Conservation (phyloP, 2,113 vertebrate species). For the Mastomys coucha region DNA sequence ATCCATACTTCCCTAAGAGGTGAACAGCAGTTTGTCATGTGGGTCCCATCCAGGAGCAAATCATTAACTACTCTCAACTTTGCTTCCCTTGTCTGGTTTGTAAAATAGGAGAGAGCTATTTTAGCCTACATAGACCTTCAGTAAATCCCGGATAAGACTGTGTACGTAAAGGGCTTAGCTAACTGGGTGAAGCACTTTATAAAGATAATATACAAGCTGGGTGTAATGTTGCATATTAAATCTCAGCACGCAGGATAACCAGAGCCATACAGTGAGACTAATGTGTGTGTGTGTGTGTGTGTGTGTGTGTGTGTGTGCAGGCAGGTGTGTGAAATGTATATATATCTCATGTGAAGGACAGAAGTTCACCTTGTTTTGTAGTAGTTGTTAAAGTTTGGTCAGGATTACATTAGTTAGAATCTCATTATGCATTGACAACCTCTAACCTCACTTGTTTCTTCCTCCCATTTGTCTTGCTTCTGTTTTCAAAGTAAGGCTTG, state of each 20-base stretch:
- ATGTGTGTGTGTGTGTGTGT: background rate
- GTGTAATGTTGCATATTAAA: background rate
- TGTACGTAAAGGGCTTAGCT: background rate
- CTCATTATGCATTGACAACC: background rate
- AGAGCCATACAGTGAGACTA: background rate
- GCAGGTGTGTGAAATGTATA: background rate
- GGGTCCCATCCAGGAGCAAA: background rate
- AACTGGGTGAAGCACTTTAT: background rate
- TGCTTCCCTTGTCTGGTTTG: background rate
- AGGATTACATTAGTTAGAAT: background rate
- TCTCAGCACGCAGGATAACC: background rate
- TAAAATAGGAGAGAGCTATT: background rate
- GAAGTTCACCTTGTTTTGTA: conserved; percentile 3
- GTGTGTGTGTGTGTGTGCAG: background rate
- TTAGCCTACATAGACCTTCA: background rate
- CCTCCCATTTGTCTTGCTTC: background rate
- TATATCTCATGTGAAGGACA: background rate
- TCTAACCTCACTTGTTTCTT: background rate
- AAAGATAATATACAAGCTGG: conserved; percentile 1
- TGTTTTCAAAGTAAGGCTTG: conserved; percentile 13
- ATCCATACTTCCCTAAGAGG: background rate
- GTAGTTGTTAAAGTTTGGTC: background rate
- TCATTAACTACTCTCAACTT: background rate
- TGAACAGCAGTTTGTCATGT: background rate
- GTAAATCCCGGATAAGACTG: background rate